Conservation (phyloP, 2,888 invertebrate species). For the Deroplatys truncata region DNA sequence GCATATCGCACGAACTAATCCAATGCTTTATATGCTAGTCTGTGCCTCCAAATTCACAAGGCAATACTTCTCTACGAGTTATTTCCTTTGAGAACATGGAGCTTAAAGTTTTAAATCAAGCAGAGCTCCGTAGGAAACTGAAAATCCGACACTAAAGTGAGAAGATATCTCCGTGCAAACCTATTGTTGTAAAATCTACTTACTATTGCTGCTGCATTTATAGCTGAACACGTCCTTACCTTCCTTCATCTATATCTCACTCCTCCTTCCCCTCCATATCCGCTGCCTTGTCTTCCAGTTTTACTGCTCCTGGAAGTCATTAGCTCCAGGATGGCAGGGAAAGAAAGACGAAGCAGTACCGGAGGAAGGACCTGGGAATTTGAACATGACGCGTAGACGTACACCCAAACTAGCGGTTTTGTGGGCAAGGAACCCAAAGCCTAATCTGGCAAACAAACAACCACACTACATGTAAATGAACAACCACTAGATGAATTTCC, state of each 20-base stretch:
- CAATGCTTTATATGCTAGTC: no score
- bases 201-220: neutral
- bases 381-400: neutral
- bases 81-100: neutral
- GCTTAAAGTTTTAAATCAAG: neutral
- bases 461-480: neutral
- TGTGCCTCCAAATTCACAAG: no score
- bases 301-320: conserved; percentile 28
- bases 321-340: conserved; percentile 9
- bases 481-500: neutral
- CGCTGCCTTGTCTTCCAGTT: conserved; percentile 12
- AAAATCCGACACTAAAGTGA: neutral
- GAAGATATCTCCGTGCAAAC: neutral
- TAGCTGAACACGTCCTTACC: conserved; percentile 4
- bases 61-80: no score
- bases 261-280: neutral
- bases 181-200: neutral
- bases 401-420: neutral
- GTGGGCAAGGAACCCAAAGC: neutral
- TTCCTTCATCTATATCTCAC: neutral
- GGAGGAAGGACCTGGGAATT: conserved; percentile 6
- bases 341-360: conserved; percentile 5
- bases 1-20: no score
- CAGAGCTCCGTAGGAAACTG: neutral
- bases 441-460: neutral